A percentile compares a stretch with the other conserved stretches of the same genome.
phyloP scores from a whole-genome alignment of 2,797 vertebrate species.

The Smutsia gigantea region DNA sequence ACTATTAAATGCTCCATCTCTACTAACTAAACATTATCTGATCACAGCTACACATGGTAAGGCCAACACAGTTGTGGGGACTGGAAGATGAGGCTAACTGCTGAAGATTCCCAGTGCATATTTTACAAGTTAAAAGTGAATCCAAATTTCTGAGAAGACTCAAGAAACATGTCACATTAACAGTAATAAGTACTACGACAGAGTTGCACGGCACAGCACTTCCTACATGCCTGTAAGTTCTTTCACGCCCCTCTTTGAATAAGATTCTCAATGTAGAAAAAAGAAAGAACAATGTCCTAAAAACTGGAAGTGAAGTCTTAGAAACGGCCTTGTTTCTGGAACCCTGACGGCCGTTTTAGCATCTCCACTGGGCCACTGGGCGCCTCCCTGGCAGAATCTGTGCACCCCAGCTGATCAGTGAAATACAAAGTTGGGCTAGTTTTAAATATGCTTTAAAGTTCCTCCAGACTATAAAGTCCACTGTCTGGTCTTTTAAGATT shows the following conservation, averaged over 20 bases:
- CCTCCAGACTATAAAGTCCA: background rate
- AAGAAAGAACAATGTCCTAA: background rate
- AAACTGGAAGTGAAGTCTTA: background rate
- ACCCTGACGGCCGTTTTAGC: background rate
- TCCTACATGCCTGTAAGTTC: background rate
- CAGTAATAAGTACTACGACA: background rate
- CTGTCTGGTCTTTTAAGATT: conserved; percentile 10
- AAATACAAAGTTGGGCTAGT: background rate
- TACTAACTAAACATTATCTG: background rate
- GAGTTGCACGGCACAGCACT: background rate
- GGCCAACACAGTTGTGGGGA: background rate
- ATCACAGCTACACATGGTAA: background rate
- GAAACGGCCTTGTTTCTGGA: background rate
- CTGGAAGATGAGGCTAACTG: background rate
- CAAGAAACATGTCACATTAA: background rate
- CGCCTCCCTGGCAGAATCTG: background rate
- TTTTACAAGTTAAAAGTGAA: background rate
- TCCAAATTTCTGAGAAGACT: background rate
- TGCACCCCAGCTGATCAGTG: background rate
- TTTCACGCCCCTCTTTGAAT: background rate
- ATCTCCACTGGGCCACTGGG: background rate
- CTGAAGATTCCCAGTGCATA: background rate
- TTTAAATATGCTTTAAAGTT: background rate
- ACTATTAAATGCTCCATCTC: background rate
- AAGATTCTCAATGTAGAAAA: background rate